phyloP scores from a whole-genome alignment of 1,140 invertebrate genomes.

The Pectinophora gossypiella region DNA sequence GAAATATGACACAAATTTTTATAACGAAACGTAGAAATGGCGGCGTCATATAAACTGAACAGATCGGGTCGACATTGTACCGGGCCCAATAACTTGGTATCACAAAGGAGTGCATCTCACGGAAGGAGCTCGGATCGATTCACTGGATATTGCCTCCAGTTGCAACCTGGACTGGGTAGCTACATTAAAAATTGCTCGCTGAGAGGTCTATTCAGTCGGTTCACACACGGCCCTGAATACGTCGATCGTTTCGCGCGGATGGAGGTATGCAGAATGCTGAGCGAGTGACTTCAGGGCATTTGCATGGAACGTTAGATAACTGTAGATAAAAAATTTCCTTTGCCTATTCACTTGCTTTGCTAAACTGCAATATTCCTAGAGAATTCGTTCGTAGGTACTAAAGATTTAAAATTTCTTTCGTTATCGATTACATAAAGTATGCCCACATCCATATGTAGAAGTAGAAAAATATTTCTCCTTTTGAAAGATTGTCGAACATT shows the following conservation, averaged over 20 bases:
- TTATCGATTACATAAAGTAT: no score
- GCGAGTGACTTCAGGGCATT: no score
- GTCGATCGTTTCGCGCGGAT: slow-evolving; percentile 13
- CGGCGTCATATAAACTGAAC: slow-evolving; percentile 28
- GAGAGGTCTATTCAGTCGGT: slow-evolving; percentile 39
- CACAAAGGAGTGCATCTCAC: slow-evolving; percentile 31
- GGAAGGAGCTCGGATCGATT: slow-evolving; percentile 28
- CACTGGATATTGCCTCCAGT: slow-evolving; percentile 30
- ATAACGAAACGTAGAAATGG: slow-evolving; percentile 34
- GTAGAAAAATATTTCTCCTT: no score
- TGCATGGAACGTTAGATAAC: no score
- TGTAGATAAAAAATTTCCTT: no score
- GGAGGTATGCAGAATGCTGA: not conserved
- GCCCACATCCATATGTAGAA: no score
- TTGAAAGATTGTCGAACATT: no score
- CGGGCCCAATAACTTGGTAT: slow-evolving; percentile 32
- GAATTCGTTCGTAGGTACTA: no score
- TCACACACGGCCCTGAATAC: slow-evolving; percentile 28
- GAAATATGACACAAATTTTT: slow-evolving; percentile 37
- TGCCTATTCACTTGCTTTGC: no score
- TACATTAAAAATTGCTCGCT: slow-evolving; percentile 35
- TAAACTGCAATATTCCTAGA: no score
- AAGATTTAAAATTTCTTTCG: no score
- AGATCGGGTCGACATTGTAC: slow-evolving; percentile 35
- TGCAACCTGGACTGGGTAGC: slow-evolving; percentile 32